These are phyloP conservation scores for Nestor notabilis DNA, from an alignment of 2,113 vertebrate species.

Conservation along the genomic window DNA sequence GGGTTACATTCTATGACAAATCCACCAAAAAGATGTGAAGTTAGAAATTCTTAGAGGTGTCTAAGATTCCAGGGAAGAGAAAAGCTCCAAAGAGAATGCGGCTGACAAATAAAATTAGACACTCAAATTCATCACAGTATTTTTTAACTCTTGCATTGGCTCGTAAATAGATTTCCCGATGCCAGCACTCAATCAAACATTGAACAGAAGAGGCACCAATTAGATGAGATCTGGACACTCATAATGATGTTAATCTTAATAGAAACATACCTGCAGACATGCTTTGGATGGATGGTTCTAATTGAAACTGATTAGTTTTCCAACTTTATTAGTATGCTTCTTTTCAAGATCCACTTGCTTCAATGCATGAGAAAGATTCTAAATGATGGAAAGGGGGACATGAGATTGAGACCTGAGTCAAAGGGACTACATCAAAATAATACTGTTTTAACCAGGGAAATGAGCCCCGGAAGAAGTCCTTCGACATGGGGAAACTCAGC, in stretches of 20 bases:
- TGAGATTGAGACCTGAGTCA: neutral
- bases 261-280: neutral
- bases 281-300: neutral
- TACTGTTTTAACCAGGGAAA: neutral
- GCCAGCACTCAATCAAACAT: neutral
- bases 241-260: neutral
- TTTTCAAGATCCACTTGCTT: neutral
- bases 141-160: neutral
- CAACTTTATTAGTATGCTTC: neutral
- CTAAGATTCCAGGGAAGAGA: neutral
- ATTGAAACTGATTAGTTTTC: neutral
- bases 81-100: neutral
- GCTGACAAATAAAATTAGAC: neutral
- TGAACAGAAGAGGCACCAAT: neutral
- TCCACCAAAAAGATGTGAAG: neutral
- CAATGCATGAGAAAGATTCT: neutral
- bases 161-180: neutral
- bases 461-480: neutral
- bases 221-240: neutral
- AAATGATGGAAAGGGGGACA: neutral
- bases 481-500: neutral
- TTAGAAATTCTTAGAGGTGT: conserved; percentile 5
- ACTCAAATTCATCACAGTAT: neutral
- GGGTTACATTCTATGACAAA: neutral
- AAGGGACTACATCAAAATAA: neutral